phyloP scores from a whole-genome alignment of 2,888 invertebrate genomes.

The Acanthosepion lycidas region DNA sequence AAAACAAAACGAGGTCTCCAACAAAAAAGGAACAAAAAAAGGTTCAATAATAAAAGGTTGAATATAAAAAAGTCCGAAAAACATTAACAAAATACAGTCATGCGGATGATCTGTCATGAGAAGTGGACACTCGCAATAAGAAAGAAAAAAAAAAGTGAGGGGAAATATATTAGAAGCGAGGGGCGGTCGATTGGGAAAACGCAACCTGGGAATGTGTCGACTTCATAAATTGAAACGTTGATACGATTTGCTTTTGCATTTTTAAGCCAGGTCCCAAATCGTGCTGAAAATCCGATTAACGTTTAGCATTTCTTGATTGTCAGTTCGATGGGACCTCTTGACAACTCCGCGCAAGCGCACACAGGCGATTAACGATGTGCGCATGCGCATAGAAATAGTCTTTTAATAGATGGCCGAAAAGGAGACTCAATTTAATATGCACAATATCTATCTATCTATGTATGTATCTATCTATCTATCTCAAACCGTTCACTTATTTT shows the following conservation, averaged over 20 bases:
- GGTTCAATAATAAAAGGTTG: background rate
- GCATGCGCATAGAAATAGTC: background rate
- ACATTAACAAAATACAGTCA: background rate
- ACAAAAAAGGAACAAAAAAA: no score
- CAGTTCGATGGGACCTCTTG: background rate
- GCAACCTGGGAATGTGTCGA: no score
- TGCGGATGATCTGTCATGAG: background rate
- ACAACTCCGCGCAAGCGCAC: background rate
- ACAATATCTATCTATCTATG: background rate
- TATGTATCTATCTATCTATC: background rate
- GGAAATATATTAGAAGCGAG: background rate
- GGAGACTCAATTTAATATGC: background rate
- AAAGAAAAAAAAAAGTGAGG: background rate
- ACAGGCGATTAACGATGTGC: background rate
- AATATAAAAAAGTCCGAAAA: background rate
- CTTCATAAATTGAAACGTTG: conserved; percentile 12
- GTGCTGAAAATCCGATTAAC: background rate
- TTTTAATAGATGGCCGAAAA: background rate
- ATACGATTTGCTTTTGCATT: background rate
- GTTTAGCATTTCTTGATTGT: background rate
- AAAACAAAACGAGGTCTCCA: no score
- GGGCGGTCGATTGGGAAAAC: background rate
- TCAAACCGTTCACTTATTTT: background rate
- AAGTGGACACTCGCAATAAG: background rate
- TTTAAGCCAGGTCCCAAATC: background rate